Evolutionary conservation across 2,888 invertebrate species (phyloP), one percentile per base, ranked within the genome.

Genomic region (Tiphia femorata): DNA sequence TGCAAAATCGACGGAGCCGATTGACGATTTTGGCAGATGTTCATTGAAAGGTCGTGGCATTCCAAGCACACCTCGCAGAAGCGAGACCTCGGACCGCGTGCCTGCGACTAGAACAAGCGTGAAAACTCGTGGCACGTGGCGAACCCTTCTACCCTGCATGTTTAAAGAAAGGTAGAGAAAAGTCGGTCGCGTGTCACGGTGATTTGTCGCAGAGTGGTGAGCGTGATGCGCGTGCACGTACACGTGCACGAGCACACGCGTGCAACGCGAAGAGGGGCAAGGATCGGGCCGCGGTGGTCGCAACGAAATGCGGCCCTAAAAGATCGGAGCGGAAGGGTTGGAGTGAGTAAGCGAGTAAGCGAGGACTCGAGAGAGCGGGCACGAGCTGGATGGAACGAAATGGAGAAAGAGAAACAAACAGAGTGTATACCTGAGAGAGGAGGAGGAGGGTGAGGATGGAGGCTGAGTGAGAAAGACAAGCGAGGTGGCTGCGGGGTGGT

Each of bases 111-210:
- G 17, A 30, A 19, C 35, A 37, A 40, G 51, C 56, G 53, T 56
- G 59, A 57, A 57, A 63, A 51, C 16, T 48, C 33, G 23, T 40
- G 60, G 57, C 63, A 56, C 64, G 64, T 64, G 64, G 51, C 57
- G 27, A 44, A 47, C 51, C 64, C 61, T 57, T 62, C 53, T 33
- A 33, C n/a, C 7, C 43, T 58, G 67, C 70, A 73, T 73, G 75
- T 75, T 55, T 66, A 62, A 68, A 62, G 60, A 59, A 73, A 73
- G 67, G 58, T 56, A 64, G 49, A 70, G 70, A 69, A 74, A 78
- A 80, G 72, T 76, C 67, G 76, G 76, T 78, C 79, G 78, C 77
- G 80, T 80, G 80, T 79, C 77, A 73, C 69, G 62, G 76, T 76
- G 77, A 81, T 79, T 81, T 79, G 77, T 75, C 75, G 75, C 51